Percentiles rank a stretch among this genome's conserved stretches.
Evolutionary conservation across 2,888 invertebrate species (phyloP).

Genomic region (Pemphredon lugubris): DNA sequence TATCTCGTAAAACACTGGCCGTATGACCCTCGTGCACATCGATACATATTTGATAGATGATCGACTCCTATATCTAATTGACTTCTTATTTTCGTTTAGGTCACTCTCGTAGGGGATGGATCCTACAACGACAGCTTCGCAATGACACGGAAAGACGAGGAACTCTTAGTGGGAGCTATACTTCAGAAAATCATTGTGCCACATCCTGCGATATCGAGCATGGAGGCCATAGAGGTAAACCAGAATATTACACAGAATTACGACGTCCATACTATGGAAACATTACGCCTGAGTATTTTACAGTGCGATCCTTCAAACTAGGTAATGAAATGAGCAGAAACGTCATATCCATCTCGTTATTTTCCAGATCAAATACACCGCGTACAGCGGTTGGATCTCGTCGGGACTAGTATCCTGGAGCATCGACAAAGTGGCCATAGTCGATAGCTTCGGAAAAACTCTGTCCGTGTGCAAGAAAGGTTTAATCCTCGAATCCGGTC

Average conservation of each 20-base stretch:
- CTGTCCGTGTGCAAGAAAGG: slow-evolving; percentile 91
- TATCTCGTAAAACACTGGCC: too few relatives aligned
- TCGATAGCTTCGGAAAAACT: slow-evolving; percentile 92
- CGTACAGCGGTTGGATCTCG: slow-evolving; percentile 95
- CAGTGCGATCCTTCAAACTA: too few relatives aligned
- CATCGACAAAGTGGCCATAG: slow-evolving; percentile 91
- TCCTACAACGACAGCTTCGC: slow-evolving; percentile 94
- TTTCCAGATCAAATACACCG: slow-evolving; percentile 90
- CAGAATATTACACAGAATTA: too few relatives aligned
- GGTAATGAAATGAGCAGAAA: too few relatives aligned
- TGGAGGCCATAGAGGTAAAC: slow-evolving; percentile 78
- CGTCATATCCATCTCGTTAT: too few relatives aligned
- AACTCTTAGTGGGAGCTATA: slow-evolving; percentile 87
- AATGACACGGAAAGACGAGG: slow-evolving; percentile 92
- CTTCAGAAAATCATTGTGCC: slow-evolving; percentile 93
- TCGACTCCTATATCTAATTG: too few relatives aligned
- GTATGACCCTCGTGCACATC: too few relatives aligned
- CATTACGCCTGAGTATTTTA: too few relatives aligned
- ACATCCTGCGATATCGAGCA: slow-evolving; percentile 91
- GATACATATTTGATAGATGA: too few relatives aligned
- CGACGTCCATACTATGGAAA: too few relatives aligned
- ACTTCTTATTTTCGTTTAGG: slow-evolving; percentile 79
- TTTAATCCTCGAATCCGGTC: slow-evolving; percentile 88
- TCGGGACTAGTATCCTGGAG: slow-evolving; percentile 91
- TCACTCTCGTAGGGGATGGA: slow-evolving; percentile 90